These are phyloP conservation scores for Poeciliopsis retropinna DNA, from an alignment of 2,113 vertebrate genomes.

Conservation along the genomic window DNA sequence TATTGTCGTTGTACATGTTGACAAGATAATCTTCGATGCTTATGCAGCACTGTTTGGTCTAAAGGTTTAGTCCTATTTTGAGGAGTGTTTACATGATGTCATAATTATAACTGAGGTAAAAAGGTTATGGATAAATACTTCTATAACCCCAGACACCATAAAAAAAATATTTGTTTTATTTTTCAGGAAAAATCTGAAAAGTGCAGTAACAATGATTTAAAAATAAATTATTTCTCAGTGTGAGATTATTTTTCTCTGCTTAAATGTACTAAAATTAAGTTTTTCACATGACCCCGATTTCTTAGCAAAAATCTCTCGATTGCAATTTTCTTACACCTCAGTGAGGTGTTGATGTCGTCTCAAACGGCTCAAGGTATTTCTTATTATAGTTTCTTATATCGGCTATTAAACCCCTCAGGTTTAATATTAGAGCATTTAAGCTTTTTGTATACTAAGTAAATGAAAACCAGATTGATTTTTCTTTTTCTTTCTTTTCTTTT, in stretches of 20 bases:
- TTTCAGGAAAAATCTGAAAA: background rate
- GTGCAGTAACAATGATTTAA: background rate
- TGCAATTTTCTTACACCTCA: background rate
- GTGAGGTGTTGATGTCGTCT: background rate
- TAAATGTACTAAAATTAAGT: background rate
- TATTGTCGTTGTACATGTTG: background rate
- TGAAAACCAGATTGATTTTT: background rate
- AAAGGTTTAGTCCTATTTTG: background rate
- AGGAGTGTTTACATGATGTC: background rate
- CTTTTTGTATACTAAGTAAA: conserved; percentile 3
- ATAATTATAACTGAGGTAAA: background rate
- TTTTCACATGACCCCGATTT: background rate
- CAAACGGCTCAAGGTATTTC: background rate
- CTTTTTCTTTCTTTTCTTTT: background rate
- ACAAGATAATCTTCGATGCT: background rate
- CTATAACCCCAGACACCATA: background rate
- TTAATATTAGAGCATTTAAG: conserved; percentile 18
- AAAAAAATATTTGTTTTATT: background rate
- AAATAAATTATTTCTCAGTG: background rate
- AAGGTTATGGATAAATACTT: background rate
- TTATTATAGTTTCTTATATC: background rate
- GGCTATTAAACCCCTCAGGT: background rate
- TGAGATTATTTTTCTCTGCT: background rate
- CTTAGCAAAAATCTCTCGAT: background rate
- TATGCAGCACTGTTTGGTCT: background rate